phyloP scores from a whole-genome alignment of 2,797 vertebrate species.

The Leucoraja ocellata region DNA sequence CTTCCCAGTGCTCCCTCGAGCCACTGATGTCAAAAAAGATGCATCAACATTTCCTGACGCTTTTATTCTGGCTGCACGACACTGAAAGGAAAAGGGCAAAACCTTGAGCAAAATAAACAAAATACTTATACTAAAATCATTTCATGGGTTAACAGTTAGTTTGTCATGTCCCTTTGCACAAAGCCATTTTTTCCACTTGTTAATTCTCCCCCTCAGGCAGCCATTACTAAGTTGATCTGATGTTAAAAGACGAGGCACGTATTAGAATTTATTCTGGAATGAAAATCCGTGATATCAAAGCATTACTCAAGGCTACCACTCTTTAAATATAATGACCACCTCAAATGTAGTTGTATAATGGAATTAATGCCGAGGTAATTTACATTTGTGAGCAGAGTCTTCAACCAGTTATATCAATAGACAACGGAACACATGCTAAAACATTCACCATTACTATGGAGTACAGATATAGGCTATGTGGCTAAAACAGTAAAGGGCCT shows the following conservation, averaged over 20 bases:
- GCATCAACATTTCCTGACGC: not conserved
- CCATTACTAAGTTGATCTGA: constrained; percentile 22
- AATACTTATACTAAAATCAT: not conserved
- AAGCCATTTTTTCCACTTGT: not conserved
- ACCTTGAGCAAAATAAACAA: not conserved
- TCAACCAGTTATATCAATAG: not conserved
- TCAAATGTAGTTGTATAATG: not conserved
- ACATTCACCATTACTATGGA: not conserved
- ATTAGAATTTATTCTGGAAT: not conserved
- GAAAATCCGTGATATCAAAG: not conserved
- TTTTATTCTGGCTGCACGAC: not conserved
- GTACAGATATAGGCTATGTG: not conserved
- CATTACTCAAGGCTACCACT: not conserved
- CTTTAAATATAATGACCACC: constrained; percentile 10
- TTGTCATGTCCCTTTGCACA: not conserved
- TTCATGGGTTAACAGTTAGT: not conserved
- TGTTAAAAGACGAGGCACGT: not conserved
- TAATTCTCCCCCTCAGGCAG: not conserved
- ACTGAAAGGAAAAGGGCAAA: not conserved
- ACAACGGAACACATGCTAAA: not conserved
- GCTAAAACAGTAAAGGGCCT: no score
- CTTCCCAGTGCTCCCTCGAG: not conserved
- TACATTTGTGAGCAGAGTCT: not conserved
- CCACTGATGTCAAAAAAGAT: not conserved
- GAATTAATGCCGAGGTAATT: not conserved